These are phyloP conservation scores for Lordiphosa andalusiaca DNA, from an alignment of 2,888 invertebrate genomes.

Conservation along the genomic window DNA sequence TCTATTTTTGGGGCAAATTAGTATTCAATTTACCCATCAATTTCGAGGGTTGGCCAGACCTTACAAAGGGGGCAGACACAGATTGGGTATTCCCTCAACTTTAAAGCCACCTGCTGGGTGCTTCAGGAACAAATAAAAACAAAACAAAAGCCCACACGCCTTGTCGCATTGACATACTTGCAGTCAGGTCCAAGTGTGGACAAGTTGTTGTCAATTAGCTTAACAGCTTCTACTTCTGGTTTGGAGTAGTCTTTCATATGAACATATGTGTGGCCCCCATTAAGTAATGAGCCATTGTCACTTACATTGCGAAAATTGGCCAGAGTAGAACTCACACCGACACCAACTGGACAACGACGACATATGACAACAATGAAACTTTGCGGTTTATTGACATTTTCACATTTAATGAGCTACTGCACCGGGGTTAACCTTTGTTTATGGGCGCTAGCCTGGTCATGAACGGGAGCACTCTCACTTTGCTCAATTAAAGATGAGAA, in stretches of 20 bases:
- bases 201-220: constrained; percentile 68
- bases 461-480: constrained; percentile 28
- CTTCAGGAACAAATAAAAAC: constrained; percentile 31
- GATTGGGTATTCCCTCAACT: constrained; percentile 48
- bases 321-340: constrained; percentile 14
- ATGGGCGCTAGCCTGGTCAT: constrained; percentile 10
- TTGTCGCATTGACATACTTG: constrained; percentile 68
- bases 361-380: constrained; percentile 20
- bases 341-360: constrained; percentile 14
- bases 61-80: constrained; percentile 1
- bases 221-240: constrained; percentile 65
- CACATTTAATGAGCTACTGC: constrained; percentile 62
- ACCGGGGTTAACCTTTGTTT: constrained; percentile 45
- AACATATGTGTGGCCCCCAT: constrained; percentile 50
- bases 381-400: constrained; percentile 67
- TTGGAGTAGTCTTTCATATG: constrained; percentile 51
- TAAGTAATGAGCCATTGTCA: constrained; percentile 76
- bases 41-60: constrained; percentile 23
- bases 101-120: constrained; percentile 71
- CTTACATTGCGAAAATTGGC: constrained; percentile 33
- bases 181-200: constrained; percentile 38
- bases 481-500: constrained; percentile 23
- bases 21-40: constrained; percentile 46
- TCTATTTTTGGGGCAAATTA: constrained; percentile 51
- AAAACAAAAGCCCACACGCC: constrained; percentile 10